Conservation (phyloP, 1,140 invertebrate genomes). For the Drosophila persimilis region DNA sequence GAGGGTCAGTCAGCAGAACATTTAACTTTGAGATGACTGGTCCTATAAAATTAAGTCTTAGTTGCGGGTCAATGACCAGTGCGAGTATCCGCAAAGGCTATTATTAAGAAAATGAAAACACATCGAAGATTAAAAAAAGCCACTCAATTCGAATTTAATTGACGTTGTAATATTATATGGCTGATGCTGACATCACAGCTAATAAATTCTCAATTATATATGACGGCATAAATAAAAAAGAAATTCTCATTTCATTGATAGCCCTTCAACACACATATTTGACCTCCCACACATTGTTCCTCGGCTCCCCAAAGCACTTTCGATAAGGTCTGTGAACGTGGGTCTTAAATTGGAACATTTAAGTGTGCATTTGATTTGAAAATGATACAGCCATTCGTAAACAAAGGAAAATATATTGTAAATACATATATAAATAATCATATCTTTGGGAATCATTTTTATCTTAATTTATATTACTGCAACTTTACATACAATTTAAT, state of each 20-base stretch:
- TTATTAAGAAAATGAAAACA: slow-evolving; percentile 34
- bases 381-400: slow-evolving; percentile 24
- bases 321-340: slow-evolving; percentile 3
- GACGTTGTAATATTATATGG: slow-evolving; percentile 37
- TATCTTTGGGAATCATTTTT: no score
- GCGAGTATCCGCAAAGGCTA: slow-evolving; percentile 15
- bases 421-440: no score
- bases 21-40: slow-evolving; percentile 34
- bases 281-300: slow-evolving; percentile 37
- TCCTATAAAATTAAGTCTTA: slow-evolving; percentile 22
- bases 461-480: not conserved
- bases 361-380: not conserved
- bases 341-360: slow-evolving; percentile 18
- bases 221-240: no score
- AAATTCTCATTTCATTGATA: slow-evolving; percentile 30
- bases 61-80: slow-evolving; percentile 36
- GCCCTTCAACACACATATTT: slow-evolving; percentile 34
- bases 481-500: slow-evolving; percentile 2
- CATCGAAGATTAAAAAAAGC: slow-evolving; percentile 53
- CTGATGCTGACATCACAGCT: slow-evolving; percentile 60
- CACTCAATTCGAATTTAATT: slow-evolving; percentile 29
- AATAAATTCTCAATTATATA: slow-evolving; percentile 73
- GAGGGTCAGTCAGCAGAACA: not conserved
- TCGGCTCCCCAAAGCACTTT: slow-evolving; percentile 12
- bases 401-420: no score